Evolutionary conservation across 1,140 invertebrate genomes (phyloP).

Genomic region (Brachystomella parvula): DNA sequence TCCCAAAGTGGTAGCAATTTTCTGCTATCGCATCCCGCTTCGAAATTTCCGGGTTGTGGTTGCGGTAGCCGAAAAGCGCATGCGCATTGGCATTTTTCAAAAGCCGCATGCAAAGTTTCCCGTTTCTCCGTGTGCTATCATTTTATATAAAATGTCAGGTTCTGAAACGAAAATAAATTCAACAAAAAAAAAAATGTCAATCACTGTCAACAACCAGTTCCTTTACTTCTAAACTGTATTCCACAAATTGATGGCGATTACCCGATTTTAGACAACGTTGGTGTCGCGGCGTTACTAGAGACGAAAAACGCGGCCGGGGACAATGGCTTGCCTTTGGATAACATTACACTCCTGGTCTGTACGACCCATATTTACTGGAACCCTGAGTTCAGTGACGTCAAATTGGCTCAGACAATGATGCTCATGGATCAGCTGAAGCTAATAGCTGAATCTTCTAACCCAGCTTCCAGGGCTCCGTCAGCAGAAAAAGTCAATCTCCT

Average conservation of each 20-base stretch:
- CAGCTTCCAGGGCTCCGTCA: constrained; percentile 49
- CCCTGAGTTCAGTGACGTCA: constrained; percentile 99
- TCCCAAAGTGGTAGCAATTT: too few relatives aligned
- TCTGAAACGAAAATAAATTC: too few relatives aligned
- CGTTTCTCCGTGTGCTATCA: too few relatives aligned
- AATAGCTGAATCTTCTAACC: constrained; percentile 65
- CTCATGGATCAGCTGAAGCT: constrained; percentile 81
- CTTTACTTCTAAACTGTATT: neutral
- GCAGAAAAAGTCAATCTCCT: constrained; percentile 81
- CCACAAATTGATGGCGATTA: neutral
- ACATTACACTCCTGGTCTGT: constrained; percentile 85
- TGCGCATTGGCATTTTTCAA: too few relatives aligned
- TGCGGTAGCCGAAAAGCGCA: too few relatives aligned
- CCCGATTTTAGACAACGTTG: constrained; percentile 76
- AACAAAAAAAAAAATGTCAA: too few relatives aligned
- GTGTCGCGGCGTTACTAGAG: constrained; percentile 84
- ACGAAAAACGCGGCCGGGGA: constrained; percentile 91
- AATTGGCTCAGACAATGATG: constrained; percentile 99
- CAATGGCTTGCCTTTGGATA: constrained; percentile 69
- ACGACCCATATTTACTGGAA: constrained; percentile 99
- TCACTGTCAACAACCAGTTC: too few relatives aligned
- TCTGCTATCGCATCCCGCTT: too few relatives aligned
- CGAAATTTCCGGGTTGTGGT: too few relatives aligned
- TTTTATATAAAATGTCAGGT: too few relatives aligned
- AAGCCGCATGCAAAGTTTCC: too few relatives aligned